Evolutionary conservation across 2,113 vertebrate genomes (phyloP), one percentile per base, ranked within the genome.

Genomic region (Climacteris rufus): DNA sequence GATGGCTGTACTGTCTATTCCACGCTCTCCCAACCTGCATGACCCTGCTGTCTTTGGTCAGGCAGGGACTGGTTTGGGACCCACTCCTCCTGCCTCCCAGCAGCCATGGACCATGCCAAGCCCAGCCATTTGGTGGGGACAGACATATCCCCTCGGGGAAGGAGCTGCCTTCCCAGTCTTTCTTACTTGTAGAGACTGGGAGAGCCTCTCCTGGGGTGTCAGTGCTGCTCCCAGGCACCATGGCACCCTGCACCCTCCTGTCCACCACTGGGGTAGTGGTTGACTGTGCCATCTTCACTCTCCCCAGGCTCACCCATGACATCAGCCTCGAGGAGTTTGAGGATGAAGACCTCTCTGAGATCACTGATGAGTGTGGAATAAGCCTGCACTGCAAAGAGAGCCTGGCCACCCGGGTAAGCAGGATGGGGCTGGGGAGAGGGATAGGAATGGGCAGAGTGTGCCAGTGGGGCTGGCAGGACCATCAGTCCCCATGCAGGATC

Each of bases 281-380:
- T 98, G 94, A 98, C 74, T 19, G 2, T 27, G 8, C 30, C 35
- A 4, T 92, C 83, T 94, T 90, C 59, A 7, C 90, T 81, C 94
- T 78, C 65, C 57, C 79, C 96, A 99, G 99, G 99, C 98, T 99
- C 97, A 99, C 99, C 94, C 99, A 99, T 25, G 99, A 99, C 97
- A 99, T 99, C 97, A 99, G 99, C 94, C 98, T 99, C 60, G 99
- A 99, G 95, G 99, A 99, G 96, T 99, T 99, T 97, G 99, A 99
- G 93, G 99, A 99, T 98, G 99, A 99, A 95, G 99, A 99, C 97
- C 98, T 99, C 95, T 99, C 99, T 0, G 99, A 99, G 98, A 99
- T 99, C 98, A 99, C 98, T 0, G 99, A 99, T 2, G 99, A 99
- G 96, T 98, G 99, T 93, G 99, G 98, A 94, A 98, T 99, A 97